Base-by-base conservation (phyloP, 2,797 vertebrate genomes). In the Thunnus albacares region DNA sequence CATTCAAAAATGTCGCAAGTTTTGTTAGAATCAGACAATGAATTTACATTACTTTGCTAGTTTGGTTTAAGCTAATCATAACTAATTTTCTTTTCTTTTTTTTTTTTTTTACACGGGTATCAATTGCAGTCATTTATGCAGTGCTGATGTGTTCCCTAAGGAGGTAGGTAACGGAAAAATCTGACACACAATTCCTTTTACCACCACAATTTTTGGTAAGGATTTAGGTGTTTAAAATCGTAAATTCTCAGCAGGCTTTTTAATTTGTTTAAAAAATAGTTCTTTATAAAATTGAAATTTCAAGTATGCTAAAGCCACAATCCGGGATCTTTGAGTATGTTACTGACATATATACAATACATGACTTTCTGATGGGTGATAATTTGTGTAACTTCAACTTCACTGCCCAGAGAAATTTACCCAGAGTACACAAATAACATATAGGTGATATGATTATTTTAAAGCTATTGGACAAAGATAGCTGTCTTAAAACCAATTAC, bases 251-350 rank as follows among this genome's bases (percentile, higher is more conserved):
- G 93, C 93, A 95, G 94, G 93, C 89, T 89, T 56, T 35, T 88
- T 84, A 35, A 83, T 89, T 87, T 79, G 56, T 84, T 87, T 84
- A 76, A 87, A 91, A 89, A 93, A 94, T 85, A 92, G 41, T 73
- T 84, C 52, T 89, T 83, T 89, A 91, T 79, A 92, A 93, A 92
- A 89, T 33, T 61, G 60, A 91, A 71, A 92, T 87, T 95, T 95
- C 94, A 95, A 95, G 94, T 94, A 93, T 90, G 77, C 89, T 87
- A 62, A 89, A 90, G 87, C 87, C 87, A 86, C 81, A 86, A 85
- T 90, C 85, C 79, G 77, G 77, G 85, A 90, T 75, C 75, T 87
- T 38, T 58, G 70, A 86, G 80, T 41, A 73, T 41, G 38, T 84
- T 77, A 77, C 66, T 84, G 17, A 80, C 55, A 55, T 77, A 63